Base-by-base conservation (phyloP, 2,113 vertebrate genomes). In the Salvelinus sp. region DNA sequence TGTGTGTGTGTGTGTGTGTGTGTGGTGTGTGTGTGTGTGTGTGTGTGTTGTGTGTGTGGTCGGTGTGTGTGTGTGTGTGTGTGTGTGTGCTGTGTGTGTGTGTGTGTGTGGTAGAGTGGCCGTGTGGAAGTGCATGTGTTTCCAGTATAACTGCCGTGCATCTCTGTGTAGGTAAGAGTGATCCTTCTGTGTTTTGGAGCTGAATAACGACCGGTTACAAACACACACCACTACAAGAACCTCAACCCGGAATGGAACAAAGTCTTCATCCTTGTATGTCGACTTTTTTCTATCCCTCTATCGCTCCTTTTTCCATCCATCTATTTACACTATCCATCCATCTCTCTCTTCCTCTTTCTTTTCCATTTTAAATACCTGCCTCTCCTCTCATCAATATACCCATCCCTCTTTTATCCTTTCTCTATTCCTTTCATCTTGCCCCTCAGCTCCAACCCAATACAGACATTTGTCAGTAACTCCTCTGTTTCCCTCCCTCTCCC, bases 191-290 rank as follows among this genome's bases (percentile, higher is more conserved):
- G 95, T 98, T 30, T 86, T 97, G 76, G 97, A 98, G 86, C 76
- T 98, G 90, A 96, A 95, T 79, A 98, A 98, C 4, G 96, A 98
- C 88, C 88, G 96, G 44, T 92, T 98, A 22, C 93, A 96, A 87
- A 98, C 97, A 9, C 97, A 98, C 25, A 98, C 97, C 0, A 91
- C 81, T 97, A 98, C 92, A 98, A 94, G 92, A 97, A 95, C 87
- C 97, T 98, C 76, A 97, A 91, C 33, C 97, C 96, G 0, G 95
- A 96, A 82, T 98, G 96, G 96, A 97, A 97, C 92, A 98, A 98
- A 93, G 93, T 95, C 90, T 98, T 98, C 90, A 97, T n/a, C 95
- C 3, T 97, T 97, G 97, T 98, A 92, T 95, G 22, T 62, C 54
- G 1, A 63, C 72, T 12, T 76, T 38, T 12, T 57, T 33, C 27